Percentiles rank a stretch among this genome's conserved stretches.
phyloP scores from a whole-genome alignment of 1,140 invertebrate genomes.

The Ptiloglossa arizonensis region DNA sequence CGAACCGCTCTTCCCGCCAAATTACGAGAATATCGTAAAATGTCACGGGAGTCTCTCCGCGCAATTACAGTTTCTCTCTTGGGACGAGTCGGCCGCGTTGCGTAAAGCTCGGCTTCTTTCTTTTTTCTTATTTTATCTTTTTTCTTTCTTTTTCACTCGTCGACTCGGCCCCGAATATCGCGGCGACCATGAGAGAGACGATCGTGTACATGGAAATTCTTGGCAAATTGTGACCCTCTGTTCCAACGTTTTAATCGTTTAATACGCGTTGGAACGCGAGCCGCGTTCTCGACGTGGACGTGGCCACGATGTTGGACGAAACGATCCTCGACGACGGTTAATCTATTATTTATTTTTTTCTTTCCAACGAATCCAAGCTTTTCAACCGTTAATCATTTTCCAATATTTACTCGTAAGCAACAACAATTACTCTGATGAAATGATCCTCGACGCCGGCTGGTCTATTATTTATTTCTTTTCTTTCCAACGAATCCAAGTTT shows the following conservation, averaged over 20 bases:
- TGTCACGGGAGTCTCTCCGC: not conserved
- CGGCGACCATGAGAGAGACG: not conserved
- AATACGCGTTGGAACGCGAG: not conserved
- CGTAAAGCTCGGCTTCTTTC: not conserved
- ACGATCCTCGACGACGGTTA: too few species aligned
- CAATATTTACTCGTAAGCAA: too few species aligned
- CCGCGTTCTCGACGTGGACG: not conserved
- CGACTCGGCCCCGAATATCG: too few species aligned
- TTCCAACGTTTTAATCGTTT: slow-evolving; percentile 15
- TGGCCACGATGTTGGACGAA: too few species aligned
- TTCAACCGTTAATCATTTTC: too few species aligned
- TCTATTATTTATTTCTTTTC: too few species aligned
- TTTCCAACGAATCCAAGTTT: too few species aligned
- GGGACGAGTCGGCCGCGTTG: not conserved
- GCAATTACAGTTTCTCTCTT: slow-evolving; percentile 1
- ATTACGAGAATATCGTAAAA: not conserved
- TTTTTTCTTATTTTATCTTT: too few species aligned
- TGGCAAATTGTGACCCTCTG: not conserved
- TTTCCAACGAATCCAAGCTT: too few species aligned
- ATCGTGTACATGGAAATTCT: not conserved
- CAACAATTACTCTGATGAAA: too few species aligned
- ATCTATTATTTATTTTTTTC: too few species aligned
- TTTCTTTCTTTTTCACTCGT: slow-evolving; percentile 1
- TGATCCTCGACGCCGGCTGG: too few species aligned
- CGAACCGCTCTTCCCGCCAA: not conserved